Percentiles rank a stretch among this genome's conserved stretches.
phyloP scores from a whole-genome alignment of 2,888 invertebrate genomes.

The Stratiomys singularior region DNA sequence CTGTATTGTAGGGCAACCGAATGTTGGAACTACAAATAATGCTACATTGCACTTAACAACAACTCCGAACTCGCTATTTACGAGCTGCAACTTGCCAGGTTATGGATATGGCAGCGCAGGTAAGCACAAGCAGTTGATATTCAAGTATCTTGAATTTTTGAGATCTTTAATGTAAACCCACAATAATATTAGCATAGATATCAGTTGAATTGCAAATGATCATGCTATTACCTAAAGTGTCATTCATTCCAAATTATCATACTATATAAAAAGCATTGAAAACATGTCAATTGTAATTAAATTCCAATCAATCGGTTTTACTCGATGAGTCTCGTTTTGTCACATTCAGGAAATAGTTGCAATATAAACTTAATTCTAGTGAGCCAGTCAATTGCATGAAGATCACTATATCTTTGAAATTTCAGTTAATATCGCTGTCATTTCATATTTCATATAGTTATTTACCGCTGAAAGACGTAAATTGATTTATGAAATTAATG shows the following conservation, averaged over 20 bases:
- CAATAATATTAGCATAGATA: too few relatives aligned
- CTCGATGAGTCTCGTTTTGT: too few relatives aligned
- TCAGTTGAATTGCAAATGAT: too few relatives aligned
- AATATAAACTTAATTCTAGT: too few relatives aligned
- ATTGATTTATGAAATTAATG: background rate
- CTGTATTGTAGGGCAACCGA: slow-evolving; percentile 26
- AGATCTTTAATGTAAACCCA: too few relatives aligned
- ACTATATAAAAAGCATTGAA: too few relatives aligned
- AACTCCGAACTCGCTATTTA: background rate
- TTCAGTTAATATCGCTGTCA: slow-evolving; percentile 19
- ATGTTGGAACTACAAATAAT: slow-evolving; percentile 1
- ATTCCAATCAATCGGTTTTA: too few relatives aligned
- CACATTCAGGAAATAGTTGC: too few relatives aligned
- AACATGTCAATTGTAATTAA: too few relatives aligned
- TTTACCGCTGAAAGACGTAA: background rate
- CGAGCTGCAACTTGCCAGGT: background rate
- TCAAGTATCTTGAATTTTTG: too few relatives aligned
- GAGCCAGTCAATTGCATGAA: background rate
- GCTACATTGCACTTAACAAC: slow-evolving; percentile 4
- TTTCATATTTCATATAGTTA: background rate
- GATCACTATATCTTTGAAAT: slow-evolving; percentile 28
- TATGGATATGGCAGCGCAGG: slow-evolving; percentile 21
- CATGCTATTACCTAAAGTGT: too few relatives aligned
- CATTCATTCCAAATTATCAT: too few relatives aligned
- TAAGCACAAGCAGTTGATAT: background rate